Percentiles rank a stretch among this genome's conserved stretches.
These are phyloP conservation scores for Hyposoter didymator DNA, from an alignment of 2,888 invertebrate species.

Conservation along the genomic window DNA sequence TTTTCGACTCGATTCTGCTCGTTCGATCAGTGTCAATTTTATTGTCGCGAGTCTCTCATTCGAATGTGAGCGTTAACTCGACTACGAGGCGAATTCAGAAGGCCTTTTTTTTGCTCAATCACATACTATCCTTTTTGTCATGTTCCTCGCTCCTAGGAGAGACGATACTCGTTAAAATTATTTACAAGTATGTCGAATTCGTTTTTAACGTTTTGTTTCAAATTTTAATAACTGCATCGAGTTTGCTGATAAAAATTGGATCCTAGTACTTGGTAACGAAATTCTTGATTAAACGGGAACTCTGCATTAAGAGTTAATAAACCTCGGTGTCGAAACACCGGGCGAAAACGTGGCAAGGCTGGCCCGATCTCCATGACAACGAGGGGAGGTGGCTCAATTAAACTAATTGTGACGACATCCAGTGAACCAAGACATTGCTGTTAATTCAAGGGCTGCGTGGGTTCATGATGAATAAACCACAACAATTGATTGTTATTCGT, in stretches of 20 bases:
- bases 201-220: background rate
- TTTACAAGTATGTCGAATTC: background rate
- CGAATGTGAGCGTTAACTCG: constrained; percentile 12
- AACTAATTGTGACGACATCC: background rate
- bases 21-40: background rate
- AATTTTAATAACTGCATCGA: background rate
- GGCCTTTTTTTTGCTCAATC: background rate
- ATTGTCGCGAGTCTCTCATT: background rate
- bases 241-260: background rate
- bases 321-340: constrained; percentile 10
- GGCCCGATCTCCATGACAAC: constrained; percentile 43
- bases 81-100: constrained; percentile 4
- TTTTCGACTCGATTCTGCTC: background rate
- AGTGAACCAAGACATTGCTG: constrained; percentile 2
- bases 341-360: background rate
- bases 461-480: constrained; percentile 5
- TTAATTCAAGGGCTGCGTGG: constrained; percentile 19
- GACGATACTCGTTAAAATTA: background rate
- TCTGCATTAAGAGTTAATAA: background rate
- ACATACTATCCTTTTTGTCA: background rate
- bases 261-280: background rate
- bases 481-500: background rate
- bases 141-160: background rate
- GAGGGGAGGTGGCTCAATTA: constrained; percentile 26
- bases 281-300: background rate